phyloP scores from a whole-genome alignment of 1,140 invertebrate species.

The Armadillidium nasatum region DNA sequence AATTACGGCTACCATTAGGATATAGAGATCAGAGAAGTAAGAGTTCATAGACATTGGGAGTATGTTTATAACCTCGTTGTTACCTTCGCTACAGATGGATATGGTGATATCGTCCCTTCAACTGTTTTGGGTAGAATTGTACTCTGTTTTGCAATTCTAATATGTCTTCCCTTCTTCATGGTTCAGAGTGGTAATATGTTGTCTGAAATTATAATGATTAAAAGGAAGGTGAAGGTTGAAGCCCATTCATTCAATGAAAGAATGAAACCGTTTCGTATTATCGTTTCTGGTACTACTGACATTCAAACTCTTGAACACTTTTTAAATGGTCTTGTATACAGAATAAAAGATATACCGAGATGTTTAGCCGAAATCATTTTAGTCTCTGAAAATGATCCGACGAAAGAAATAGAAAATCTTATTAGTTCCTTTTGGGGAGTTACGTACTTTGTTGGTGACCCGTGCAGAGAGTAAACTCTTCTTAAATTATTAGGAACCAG shows the following conservation, averaged over 20 bases:
- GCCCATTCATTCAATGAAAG: neutral
- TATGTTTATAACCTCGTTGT: neutral
- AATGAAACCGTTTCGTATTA: neutral
- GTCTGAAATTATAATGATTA: neutral
- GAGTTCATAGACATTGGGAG: neutral
- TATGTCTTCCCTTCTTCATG: neutral
- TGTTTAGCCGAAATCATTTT: neutral
- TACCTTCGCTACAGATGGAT: neutral
- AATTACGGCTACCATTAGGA: neutral
- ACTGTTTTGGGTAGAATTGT: neutral
- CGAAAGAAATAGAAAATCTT: neutral
- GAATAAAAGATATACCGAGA: constrained; percentile 1
- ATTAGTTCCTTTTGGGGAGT: neutral
- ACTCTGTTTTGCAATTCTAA: neutral
- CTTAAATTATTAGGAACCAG: neutral
- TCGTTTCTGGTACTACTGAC: neutral
- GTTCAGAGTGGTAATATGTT: neutral
- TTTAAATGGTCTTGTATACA: neutral
- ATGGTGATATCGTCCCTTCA: neutral
- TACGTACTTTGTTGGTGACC: neutral
- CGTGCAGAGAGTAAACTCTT: neutral
- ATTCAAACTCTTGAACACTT: neutral
- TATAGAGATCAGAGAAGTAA: neutral
- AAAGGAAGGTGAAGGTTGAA: neutral
- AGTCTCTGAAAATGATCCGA: neutral